phyloP scores from a whole-genome alignment of 2,888 invertebrate species.

The Torymus texanus region DNA sequence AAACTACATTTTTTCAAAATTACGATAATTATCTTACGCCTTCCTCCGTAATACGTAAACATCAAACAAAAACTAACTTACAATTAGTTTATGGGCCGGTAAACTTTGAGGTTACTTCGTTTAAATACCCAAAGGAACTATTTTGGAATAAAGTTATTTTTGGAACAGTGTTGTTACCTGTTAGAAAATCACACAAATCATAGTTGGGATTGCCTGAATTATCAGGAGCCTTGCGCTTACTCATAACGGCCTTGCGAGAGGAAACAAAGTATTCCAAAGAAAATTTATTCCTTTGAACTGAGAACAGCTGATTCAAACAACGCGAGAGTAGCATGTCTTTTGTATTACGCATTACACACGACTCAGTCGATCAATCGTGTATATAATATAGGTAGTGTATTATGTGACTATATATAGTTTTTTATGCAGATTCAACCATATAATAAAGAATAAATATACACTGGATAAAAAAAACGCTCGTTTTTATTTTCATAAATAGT shows the following conservation, averaged over 20 bases:
- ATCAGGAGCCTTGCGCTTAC: conserved; percentile 79
- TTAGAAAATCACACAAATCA: conserved; percentile 80
- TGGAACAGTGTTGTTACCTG: conserved; percentile 75
- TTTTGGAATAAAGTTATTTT: background rate
- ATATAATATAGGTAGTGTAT: no score
- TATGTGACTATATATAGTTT: no score
- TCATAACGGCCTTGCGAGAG: conserved; percentile 73
- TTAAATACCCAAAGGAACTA: background rate
- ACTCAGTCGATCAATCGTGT: no score
- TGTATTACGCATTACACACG: no score
- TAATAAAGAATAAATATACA: background rate
- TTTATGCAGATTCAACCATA: no score
- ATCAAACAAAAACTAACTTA: no score
- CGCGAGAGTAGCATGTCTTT: conserved; percentile 19
- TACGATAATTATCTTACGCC: no score
- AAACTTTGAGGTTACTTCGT: conserved; percentile 36
- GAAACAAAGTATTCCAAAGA: conserved; percentile 14
- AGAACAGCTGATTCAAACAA: conserved; percentile 16
- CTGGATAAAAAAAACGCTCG: background rate
- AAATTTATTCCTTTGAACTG: background rate
- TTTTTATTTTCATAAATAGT: conserved; percentile 18
- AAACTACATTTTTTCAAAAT: no score
- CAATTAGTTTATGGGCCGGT: background rate
- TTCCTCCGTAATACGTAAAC: no score
- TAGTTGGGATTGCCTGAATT: conserved; percentile 77